phyloP scores from a whole-genome alignment of 64 coral and sea anemone species.

The Platygyra sinensis region DNA sequence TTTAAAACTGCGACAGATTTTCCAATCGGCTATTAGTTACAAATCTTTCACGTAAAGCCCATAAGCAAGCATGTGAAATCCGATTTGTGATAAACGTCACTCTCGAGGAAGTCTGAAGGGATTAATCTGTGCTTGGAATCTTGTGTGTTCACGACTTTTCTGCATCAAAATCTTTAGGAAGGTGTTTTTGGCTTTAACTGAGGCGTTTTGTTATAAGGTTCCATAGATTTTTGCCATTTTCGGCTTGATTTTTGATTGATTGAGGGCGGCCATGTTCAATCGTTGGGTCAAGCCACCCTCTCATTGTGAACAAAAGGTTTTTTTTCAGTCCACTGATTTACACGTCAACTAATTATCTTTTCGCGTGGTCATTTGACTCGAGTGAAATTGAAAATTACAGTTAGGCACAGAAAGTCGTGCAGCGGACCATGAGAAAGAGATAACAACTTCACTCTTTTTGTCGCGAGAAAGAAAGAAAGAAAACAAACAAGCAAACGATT shows the following conservation, averaged over 20 bases:
- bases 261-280: neutral
- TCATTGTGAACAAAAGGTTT: neutral
- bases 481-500: neutral
- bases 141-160: neutral
- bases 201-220: neutral
- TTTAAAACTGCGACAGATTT: neutral
- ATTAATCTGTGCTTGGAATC: neutral
- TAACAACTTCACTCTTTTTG: neutral
- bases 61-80: neutral
- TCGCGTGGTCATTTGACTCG: neutral
- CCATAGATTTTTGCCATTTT: neutral
- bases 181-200: neutral
- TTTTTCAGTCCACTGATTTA: constrained; percentile 13
- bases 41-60: neutral
- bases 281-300: neutral
- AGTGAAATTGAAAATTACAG: neutral
- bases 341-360: constrained; percentile 10
- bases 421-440: neutral
- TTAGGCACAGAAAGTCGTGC: neutral
- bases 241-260: neutral
- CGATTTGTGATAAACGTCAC: neutral
- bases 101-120: neutral
- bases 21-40: neutral
- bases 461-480: neutral
- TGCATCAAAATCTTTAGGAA: neutral